These are phyloP conservation scores for Noctua fimbriata DNA, from an alignment of 2,888 invertebrate genomes.

Conservation along the genomic window DNA sequence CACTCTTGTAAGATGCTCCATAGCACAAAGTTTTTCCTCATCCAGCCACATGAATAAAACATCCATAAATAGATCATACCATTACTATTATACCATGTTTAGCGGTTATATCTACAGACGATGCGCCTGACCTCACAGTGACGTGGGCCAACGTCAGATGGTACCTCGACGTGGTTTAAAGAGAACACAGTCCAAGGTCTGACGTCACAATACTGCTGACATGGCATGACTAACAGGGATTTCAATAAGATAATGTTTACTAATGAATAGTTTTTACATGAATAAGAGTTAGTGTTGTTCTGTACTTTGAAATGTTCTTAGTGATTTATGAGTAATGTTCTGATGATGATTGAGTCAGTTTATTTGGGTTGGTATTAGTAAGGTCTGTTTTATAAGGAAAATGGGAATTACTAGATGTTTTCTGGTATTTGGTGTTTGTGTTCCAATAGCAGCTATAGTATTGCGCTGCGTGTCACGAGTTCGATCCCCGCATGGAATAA, in stretches of 20 bases:
- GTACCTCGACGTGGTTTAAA: constrained; percentile 23
- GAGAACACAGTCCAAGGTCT: constrained; percentile 24
- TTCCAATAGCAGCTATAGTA: background rate
- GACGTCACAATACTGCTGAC: constrained; percentile 40
- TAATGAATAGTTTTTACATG: constrained; percentile 41
- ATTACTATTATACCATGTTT: background rate
- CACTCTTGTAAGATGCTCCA: background rate
- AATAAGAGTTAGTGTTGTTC: constrained; percentile 31
- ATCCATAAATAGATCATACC: background rate
- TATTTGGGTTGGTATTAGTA: constrained; percentile 45
- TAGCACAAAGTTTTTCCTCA: constrained; percentile 10
- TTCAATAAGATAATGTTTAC: constrained; percentile 36
- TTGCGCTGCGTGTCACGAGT: background rate
- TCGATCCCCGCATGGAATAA: background rate
- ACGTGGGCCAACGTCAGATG: constrained; percentile 57
- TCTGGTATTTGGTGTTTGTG: background rate
- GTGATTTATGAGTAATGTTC: constrained; percentile 41
- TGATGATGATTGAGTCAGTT: constrained; percentile 8
- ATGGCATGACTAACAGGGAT: constrained; percentile 50
- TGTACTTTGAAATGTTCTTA: constrained; percentile 23
- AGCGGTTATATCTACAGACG: constrained; percentile 1
- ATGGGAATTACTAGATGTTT: constrained; percentile 18
- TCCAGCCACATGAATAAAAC: background rate
- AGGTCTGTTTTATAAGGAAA: constrained; percentile 38
- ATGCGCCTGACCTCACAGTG: constrained; percentile 67